phyloP scores from a whole-genome alignment of 2,797 vertebrate species.

The Sphenopsis melanotis region DNA sequence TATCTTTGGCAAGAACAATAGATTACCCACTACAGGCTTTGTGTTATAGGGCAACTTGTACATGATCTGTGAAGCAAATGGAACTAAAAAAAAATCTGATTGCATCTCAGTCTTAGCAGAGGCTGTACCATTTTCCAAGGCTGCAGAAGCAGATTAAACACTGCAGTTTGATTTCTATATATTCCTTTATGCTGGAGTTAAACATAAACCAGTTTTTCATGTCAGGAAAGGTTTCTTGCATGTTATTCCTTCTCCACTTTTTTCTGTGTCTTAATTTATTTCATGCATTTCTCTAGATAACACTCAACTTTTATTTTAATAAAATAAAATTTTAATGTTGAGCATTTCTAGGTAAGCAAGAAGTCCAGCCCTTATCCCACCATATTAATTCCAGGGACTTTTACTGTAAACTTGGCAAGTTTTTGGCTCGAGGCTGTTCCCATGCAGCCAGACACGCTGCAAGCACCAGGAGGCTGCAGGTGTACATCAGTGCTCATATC shows the following conservation, averaged over 20 bases:
- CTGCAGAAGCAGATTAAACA: background rate
- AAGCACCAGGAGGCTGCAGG: background rate
- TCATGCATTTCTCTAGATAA: background rate
- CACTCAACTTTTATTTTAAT: background rate
- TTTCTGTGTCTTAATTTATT: background rate
- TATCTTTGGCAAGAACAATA: background rate
- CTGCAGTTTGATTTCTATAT: background rate
- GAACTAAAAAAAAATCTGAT: background rate
- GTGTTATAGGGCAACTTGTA: background rate
- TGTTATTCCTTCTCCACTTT: background rate
- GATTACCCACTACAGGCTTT: background rate
- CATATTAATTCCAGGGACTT: background rate
- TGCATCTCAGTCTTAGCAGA: background rate
- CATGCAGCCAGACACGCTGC: rapidly evolving
- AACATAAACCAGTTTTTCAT: background rate
- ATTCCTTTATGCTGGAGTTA: background rate
- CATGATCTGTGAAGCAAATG: background rate
- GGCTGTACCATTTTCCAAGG: background rate
- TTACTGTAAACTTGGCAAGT: background rate
- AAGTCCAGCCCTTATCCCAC: background rate
- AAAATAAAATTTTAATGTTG: background rate
- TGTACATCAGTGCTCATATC: background rate
- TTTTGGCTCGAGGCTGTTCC: background rate
- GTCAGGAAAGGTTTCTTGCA: background rate
- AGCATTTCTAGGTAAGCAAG: background rate